A percentile compares a stretch with the other conserved stretches of the same genome.
Conservation (phyloP, 2,113 vertebrate genomes). For the Myrmophylax atrothorax region DNA sequence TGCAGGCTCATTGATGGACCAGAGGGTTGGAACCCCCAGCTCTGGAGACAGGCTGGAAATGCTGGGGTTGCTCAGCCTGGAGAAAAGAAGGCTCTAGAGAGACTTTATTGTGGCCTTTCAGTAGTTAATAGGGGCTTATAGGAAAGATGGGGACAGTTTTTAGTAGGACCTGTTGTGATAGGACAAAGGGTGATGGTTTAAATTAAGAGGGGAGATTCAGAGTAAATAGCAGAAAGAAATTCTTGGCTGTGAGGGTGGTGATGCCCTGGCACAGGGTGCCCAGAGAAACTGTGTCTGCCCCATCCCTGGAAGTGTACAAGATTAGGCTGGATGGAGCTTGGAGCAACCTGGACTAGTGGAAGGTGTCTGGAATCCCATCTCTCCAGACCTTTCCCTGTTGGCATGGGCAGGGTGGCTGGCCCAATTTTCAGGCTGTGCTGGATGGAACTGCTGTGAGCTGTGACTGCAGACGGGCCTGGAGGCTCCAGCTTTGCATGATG, state of each 20-base stretch:
- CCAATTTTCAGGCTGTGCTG: not conserved
- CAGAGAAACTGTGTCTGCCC: not conserved
- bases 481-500: not conserved
- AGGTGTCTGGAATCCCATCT: not conserved
- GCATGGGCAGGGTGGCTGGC: rapidly evolving
- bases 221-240: not conserved
- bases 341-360: rapidly evolving
- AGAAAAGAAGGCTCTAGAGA: not conserved
- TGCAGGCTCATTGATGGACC: not conserved
- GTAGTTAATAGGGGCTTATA: too few relatives aligned
- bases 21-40: not conserved
- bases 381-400: not conserved
- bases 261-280: not conserved
- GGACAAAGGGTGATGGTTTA: not conserved
- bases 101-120: not conserved
- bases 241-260: not conserved
- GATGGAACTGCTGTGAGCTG: not conserved
- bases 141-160: not conserved
- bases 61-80: not conserved
- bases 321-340: rapidly evolving
- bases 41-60: not conserved
- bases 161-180: not conserved
- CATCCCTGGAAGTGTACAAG: not conserved
- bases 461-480: not conserved
- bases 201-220: not conserved